These are phyloP conservation scores for Tadarida brasiliensis DNA, from an alignment of 2,797 vertebrate genomes.

Conservation along the genomic window DNA sequence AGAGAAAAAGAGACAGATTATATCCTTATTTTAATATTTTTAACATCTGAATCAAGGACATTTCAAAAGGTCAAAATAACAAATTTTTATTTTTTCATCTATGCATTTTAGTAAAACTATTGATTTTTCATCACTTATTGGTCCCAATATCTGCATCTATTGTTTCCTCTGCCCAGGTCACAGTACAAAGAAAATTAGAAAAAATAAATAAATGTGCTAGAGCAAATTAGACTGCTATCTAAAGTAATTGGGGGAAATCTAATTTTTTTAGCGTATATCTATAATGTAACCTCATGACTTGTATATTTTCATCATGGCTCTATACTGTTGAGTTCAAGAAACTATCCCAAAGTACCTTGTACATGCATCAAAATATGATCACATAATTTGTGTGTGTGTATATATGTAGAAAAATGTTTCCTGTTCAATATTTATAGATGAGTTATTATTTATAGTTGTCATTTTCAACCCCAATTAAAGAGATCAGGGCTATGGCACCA, in stretches of 20 bases:
- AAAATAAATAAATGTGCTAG: not conserved
- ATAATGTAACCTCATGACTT: not conserved
- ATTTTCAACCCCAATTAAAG: not conserved
- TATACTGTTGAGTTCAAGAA: not conserved
- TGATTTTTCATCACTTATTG: not conserved
- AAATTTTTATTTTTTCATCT: not conserved
- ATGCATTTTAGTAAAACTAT: not conserved
- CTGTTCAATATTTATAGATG: not conserved
- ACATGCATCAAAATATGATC: not conserved
- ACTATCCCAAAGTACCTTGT: not conserved
- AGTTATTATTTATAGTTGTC: not conserved
- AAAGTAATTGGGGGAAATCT: not conserved
- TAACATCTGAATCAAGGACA: not conserved
- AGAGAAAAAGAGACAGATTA: not conserved
- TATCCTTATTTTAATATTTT: not conserved
- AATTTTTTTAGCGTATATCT: not conserved
- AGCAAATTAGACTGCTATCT: not conserved
- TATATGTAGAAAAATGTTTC: not conserved
- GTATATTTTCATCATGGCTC: not conserved
- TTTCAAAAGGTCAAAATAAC: not conserved
- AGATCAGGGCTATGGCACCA: not conserved
- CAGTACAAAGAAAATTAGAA: not conserved
- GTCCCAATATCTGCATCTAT: not conserved
- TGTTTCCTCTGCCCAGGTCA: not conserved
- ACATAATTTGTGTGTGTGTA: not conserved